Percentiles rank a stretch among this genome's conserved stretches.
phyloP scores from a whole-genome alignment of 1,140 invertebrate genomes.

The Watersipora subatra region DNA sequence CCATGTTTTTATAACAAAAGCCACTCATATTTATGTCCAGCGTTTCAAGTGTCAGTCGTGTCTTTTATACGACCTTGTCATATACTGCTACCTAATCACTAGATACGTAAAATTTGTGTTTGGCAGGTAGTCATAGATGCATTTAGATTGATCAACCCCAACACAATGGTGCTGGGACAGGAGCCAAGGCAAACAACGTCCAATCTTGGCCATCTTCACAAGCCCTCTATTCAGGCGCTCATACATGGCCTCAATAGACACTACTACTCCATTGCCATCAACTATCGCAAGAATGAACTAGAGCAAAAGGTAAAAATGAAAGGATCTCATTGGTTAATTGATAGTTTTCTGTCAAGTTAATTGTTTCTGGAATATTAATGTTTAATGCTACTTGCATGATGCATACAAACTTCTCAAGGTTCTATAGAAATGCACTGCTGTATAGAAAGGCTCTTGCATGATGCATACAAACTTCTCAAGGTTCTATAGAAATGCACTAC shows the following conservation, averaged over 20 bases:
- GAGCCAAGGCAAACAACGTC: conserved; percentile 97
- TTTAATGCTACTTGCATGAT: background rate
- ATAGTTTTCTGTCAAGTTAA: too few species aligned
- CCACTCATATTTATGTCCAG: too few species aligned
- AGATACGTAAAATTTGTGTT: too few species aligned
- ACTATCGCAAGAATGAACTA: conserved; percentile 95
- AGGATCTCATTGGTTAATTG: background rate
- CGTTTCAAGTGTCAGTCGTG: too few species aligned
- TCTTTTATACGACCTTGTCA: too few species aligned
- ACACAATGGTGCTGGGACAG: conserved; percentile 96
- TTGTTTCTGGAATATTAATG: background rate
- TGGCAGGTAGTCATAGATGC: conserved; percentile 49
- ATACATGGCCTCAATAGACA: conserved; percentile 97
- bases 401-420: background rate
- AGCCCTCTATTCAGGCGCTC: conserved; percentile 93
- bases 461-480: too few species aligned
- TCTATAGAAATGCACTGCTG: background rate
- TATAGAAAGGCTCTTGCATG: too few species aligned
- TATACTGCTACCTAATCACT: too few species aligned
- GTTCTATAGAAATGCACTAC: too few species aligned
- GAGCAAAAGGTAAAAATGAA: conserved; percentile 64
- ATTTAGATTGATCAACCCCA: conserved; percentile 81
- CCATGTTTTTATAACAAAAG: too few species aligned
- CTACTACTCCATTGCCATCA: conserved; percentile 99
- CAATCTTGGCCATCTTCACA: conserved; percentile 94